Percentiles rank a stretch among this genome's conserved stretches.
These are phyloP conservation scores for Saccopteryx leptura DNA, from an alignment of 2,113 vertebrate species.

Conservation along the genomic window DNA sequence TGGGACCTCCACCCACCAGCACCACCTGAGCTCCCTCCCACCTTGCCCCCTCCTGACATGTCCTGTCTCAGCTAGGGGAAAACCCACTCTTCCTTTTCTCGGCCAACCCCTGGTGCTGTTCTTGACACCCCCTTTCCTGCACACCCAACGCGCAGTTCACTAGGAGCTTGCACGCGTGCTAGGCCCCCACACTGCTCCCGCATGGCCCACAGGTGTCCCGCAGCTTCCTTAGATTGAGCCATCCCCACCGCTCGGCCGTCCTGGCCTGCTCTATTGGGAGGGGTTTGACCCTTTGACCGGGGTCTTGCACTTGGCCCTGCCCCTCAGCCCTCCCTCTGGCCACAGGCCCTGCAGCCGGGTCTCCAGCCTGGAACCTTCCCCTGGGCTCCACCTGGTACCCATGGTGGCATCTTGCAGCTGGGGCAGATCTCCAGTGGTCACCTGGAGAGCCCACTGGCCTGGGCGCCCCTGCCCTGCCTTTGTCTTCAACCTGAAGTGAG, in stretches of 20 bases:
- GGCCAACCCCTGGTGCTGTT: not conserved
- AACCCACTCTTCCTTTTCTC: not conserved
- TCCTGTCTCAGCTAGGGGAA: not conserved
- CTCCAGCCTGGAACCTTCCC: too few species aligned
- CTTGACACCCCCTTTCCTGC: not conserved
- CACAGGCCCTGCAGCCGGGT: not conserved
- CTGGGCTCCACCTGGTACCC: too few species aligned
- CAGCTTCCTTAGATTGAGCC: too few species aligned
- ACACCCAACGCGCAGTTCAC: rapidly evolving
- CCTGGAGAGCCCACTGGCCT: not conserved
- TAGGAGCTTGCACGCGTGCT: too few species aligned
- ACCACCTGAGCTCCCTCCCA: not conserved
- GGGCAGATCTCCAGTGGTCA: not conserved
- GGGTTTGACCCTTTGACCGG: too few species aligned
- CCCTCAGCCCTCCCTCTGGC: not conserved
- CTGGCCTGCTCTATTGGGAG: rapidly evolving
- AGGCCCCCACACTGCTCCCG: not conserved
- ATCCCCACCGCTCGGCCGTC: not conserved
- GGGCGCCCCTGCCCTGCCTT: too few species aligned
- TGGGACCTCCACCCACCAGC: not conserved
- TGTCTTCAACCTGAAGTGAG: too few species aligned
- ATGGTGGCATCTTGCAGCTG: rapidly evolving
- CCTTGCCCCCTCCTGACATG: not conserved
- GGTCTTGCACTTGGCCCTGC: not conserved
- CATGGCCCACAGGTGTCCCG: rapidly evolving